Evolutionary conservation across 2,113 vertebrate species (phyloP), one percentile per base, ranked within the genome.

Genomic region (Cyphomyrus discorhynchus): DNA sequence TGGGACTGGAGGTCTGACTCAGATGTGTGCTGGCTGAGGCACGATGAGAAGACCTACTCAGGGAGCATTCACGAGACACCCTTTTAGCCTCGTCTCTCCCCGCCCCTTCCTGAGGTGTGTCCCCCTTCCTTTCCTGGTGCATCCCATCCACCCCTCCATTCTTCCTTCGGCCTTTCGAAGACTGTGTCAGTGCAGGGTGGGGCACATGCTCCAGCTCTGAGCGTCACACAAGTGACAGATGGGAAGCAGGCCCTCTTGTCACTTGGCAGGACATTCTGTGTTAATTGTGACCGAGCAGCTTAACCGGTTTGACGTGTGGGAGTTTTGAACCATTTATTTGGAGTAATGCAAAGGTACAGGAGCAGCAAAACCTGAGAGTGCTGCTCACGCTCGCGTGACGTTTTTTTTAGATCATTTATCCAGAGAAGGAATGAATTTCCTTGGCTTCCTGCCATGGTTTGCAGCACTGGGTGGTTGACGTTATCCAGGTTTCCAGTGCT

Each of bases 261-360:
- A 86, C 47, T 89, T 89, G 74, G 74, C 88, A 89, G 74, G 49
- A 83, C 88, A 89, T 89, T 80, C 62, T 31, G 66, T 49, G 88
- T 88, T 74, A 52, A 52, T 89, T 89, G 88, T 89, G 47, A 89
- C 49, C 8, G 70, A 89, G 88, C 49, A 80, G 66, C 49, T 53
- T 82, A 82, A 82, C 49, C 21, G 49, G 66, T 82, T 89, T 89
- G 74, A 21, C 21, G 1, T 11, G 31, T 74, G 53, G 47, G 88
- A 83, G 49, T 89, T 89, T 56, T 27, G 24, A 83, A 52, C 45
- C 11, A 1, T 89, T 70, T 70, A 77, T 88, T 82, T 56, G n/a
- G 39, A 53, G 56, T 21, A 47, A 89, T 42, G 45, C 74, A 11
- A 53, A 89, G 24, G 74, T 80, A 31, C 27, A 56, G 62, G 27